Percentiles rank a stretch among this genome's conserved stretches.
phyloP scores from a whole-genome alignment of 2,113 vertebrate species.

The Grammomys dolichurus region DNA sequence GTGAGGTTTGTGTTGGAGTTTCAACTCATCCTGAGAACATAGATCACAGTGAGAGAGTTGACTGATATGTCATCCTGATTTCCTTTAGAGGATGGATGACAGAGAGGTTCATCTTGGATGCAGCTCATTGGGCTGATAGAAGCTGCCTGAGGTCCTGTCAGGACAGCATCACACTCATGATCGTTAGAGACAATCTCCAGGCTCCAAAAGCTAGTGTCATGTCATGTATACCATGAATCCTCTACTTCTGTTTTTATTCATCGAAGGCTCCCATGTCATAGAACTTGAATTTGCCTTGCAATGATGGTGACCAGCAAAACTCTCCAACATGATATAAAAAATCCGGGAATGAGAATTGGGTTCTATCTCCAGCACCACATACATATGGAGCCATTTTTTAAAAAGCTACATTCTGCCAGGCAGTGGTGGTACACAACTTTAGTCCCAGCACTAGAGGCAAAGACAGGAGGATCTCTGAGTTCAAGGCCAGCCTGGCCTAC shows the following conservation, averaged over 20 bases:
- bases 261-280: constrained; percentile 8
- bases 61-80: neutral
- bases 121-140: neutral
- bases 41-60: constrained; percentile 28
- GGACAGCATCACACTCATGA: neutral
- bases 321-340: neutral
- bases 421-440: too few relatives aligned
- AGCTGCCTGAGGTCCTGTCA: constrained; percentile 16
- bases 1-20: constrained; percentile 12
- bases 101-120: neutral
- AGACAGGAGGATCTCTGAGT: neutral
- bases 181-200: neutral
- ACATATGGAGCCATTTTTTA: neutral
- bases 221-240: neutral
- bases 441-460: neutral
- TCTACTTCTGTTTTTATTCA: constrained; percentile 46
- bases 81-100: neutral
- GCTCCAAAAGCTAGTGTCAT: neutral
- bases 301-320: constrained; percentile 2
- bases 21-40: constrained; percentile 52
- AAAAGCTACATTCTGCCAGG: neutral
- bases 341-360: neutral
- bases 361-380: neutral
- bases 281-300: constrained; percentile 13
- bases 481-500: neutral